These are phyloP conservation scores for Heteropelma amictum DNA, from an alignment of 2,888 invertebrate species.

Conservation along the genomic window DNA sequence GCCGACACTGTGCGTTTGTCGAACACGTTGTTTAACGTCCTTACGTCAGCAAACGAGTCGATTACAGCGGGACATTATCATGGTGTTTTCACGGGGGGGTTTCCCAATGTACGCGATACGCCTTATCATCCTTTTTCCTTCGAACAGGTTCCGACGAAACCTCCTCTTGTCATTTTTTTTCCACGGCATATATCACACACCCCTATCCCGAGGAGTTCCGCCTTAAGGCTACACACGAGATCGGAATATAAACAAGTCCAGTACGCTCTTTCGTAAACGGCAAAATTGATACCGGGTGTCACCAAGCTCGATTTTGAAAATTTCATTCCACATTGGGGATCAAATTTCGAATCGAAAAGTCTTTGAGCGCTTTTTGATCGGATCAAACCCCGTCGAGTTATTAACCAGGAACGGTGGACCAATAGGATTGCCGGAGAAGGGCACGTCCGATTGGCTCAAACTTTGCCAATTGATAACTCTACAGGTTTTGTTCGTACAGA, in stretches of 20 bases:
- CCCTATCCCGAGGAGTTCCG: slow-evolving; percentile 39
- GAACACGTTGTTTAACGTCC: not conserved
- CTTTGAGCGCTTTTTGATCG: too few species aligned
- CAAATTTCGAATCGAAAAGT: too few species aligned
- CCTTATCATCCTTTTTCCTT: slow-evolving; percentile 50
- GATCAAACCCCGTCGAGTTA: too few species aligned
- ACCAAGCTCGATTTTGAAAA: not conserved
- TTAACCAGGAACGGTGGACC: too few species aligned
- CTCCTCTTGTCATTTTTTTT: slow-evolving; percentile 21
- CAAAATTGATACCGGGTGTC: not conserved
- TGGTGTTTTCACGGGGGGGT: slow-evolving; percentile 13
- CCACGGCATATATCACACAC: slow-evolving; percentile 45
- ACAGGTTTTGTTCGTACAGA: too few species aligned
- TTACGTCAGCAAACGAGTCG: not conserved
- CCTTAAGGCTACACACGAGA: slow-evolving; percentile 36
- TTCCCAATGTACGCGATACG: slow-evolving; percentile 30
- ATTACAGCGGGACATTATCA: not conserved
- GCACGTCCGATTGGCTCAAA: too few species aligned
- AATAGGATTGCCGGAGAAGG: too few species aligned
- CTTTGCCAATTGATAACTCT: too few species aligned
- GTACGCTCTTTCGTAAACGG: slow-evolving; percentile 41
- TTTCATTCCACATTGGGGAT: too few species aligned
- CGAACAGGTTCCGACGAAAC: slow-evolving; percentile 25
- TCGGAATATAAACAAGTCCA: slow-evolving; percentile 48
- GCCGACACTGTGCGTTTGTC: not conserved